phyloP scores from a whole-genome alignment of 2,113 vertebrate species.

The Chamaetylas fuelleborni region DNA sequence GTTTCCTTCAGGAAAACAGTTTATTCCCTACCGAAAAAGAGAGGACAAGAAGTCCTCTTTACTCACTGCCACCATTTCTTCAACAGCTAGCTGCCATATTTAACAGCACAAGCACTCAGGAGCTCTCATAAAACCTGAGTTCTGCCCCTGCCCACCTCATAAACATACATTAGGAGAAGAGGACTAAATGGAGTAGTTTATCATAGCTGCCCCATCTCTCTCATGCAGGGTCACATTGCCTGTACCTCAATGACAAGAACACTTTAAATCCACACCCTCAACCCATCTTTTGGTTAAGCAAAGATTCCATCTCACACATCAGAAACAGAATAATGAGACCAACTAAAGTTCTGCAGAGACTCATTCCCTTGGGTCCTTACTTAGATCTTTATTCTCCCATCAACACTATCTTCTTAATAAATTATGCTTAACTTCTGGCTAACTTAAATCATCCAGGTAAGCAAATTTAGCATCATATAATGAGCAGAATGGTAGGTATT shows the following conservation, averaged over 20 bases:
- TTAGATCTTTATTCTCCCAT: not conserved
- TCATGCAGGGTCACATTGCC: accelerated
- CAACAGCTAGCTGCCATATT: not conserved
- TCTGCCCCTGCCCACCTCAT: not conserved
- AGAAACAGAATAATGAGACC: not conserved
- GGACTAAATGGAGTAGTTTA: not conserved
- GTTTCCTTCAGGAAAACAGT: not conserved
- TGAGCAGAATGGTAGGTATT: not conserved
- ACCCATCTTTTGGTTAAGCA: not conserved
- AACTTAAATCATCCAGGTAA: not conserved
- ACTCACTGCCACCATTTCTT: not conserved
- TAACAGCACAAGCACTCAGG: not conserved
- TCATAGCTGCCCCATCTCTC: not conserved
- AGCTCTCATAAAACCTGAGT: not conserved
- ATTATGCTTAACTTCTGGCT: not conserved
- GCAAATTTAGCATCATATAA: not conserved
- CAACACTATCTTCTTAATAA: not conserved
- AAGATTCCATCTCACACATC: not conserved
- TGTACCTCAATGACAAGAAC: not conserved
- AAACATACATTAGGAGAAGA: not conserved
- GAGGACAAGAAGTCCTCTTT: not conserved
- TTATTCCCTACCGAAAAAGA: not conserved
- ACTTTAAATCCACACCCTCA: not conserved
- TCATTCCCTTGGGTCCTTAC: not conserved
- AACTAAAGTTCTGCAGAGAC: not conserved